Evolutionary conservation across 2,888 invertebrate species (phyloP), one percentile per base, ranked within the genome.

Genomic region (Hanleya hanleyi): DNA sequence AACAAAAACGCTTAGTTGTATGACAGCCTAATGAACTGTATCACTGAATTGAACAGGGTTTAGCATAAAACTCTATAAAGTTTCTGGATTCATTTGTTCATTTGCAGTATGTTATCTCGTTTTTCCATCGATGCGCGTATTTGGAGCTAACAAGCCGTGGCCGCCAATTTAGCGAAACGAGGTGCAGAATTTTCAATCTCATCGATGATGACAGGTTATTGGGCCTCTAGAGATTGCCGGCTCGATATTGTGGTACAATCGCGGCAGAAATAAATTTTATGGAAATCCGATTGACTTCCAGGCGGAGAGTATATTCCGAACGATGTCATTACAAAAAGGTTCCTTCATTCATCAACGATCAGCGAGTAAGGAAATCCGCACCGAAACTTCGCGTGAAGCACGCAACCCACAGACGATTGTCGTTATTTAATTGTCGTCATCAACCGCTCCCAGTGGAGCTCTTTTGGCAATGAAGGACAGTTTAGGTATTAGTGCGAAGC

Each of bases 371-470:
- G 47, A 47, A 47, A 47, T 22, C n/a, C n/a, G n/a, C n/a, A n/a
- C n/a, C n/a, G n/a, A n/a, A n/a, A 22, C 47, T 47, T 57, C 26
- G 29, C 32, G 57, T 57, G 57, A 32, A 9, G 4, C 57, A 57
- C 57, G 57, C 57, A 32, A 57, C 22, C 29, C 32, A 57, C 57
- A 29, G 57, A 22, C 4, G 29, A 15, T 57, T 18, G 57, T 22
- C 26, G 57, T 57, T 57, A 57, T 57, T 57, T 57, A 29, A 57
- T 57, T 57, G 57, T 29, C 57, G 57, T 57, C 29, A 15, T 29
- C 32, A 29, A 32, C 1, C n/a, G 18, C 26, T 57, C 57, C 29
- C 57, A 22, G 32, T 22, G 57, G 57, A 47, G 29, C 57, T 57
- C 29, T 22, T 57, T 29, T 57, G 57, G 29, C 12, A 26, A 29